Evolutionary conservation across 2,888 invertebrate species (phyloP).

Genomic region (Archaeoteleia sp.): DNA sequence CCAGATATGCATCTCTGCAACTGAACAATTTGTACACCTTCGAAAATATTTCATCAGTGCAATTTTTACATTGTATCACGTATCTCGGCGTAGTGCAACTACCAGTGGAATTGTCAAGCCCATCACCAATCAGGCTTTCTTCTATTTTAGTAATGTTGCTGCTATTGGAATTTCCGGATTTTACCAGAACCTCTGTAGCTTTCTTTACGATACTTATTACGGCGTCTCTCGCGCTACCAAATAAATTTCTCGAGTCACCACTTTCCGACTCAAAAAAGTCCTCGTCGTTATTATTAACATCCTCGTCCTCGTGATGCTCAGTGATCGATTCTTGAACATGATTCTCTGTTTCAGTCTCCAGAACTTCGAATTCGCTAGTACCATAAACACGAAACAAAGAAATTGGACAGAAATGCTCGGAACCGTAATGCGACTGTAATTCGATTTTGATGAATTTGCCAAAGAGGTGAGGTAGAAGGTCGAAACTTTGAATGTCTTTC

Average conservation of each 20-base stretch:
- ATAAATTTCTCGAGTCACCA: constrained; percentile 82
- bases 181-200: constrained; percentile 89
- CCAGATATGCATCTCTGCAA: constrained; percentile 80
- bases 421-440: constrained; percentile 94
- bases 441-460: constrained; percentile 94
- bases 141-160: constrained; percentile 77
- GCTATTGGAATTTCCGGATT: constrained; percentile 78
- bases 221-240: constrained; percentile 92
- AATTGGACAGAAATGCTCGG: constrained; percentile 98
- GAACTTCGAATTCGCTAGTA: constrained; percentile 92
- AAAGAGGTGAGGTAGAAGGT: constrained; percentile 86
- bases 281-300: constrained; percentile 80
- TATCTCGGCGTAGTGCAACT: constrained; percentile 83
- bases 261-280: constrained; percentile 76
- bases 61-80: constrained; percentile 84
- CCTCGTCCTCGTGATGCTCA: constrained; percentile 72
- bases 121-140: constrained; percentile 60
- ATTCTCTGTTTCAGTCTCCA: constrained; percentile 87
- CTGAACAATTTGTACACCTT: constrained; percentile 85
- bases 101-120: constrained; percentile 58
- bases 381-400: constrained; percentile 96
- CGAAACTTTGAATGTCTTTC: constrained; percentile 90
- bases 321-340: constrained; percentile 75
- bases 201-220: constrained; percentile 95
- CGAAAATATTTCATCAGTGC: constrained; percentile 82